A percentile compares a stretch with the other conserved stretches of the same genome.
These are phyloP conservation scores for cattle (Bos taurus) DNA, from an alignment of 2,113 vertebrate genomes.

Conservation along the genomic window DNA sequence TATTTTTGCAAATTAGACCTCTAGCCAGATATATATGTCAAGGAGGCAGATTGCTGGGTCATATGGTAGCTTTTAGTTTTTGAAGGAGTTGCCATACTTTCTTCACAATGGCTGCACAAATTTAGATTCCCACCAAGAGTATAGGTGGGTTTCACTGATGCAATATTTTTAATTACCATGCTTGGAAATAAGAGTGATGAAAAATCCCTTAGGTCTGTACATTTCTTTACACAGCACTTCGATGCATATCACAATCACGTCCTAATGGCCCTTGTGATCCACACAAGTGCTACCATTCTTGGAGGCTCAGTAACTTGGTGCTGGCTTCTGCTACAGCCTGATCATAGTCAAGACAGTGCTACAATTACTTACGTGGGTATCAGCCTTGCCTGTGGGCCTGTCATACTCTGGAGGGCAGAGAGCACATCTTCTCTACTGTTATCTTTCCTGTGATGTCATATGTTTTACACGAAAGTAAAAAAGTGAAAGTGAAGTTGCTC, in stretches of 20 bases:
- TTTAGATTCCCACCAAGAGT: not conserved
- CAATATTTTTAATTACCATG: not conserved
- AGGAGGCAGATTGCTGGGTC: not conserved
- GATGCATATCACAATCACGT: not conserved
- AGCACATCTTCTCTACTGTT: not conserved
- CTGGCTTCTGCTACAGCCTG: not conserved
- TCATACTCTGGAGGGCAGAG: not conserved
- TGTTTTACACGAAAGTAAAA: not conserved
- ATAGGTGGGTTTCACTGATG: not conserved
- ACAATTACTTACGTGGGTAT: rapidly evolving
- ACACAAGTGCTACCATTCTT: not conserved
- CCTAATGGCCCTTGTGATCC: not conserved
- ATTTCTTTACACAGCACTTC: not conserved
- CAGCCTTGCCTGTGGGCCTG: not conserved
- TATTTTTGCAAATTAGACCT: not conserved
- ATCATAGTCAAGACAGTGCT: not conserved
- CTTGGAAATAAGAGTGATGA: not conserved
- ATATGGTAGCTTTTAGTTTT: not conserved
- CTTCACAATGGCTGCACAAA: not conserved
- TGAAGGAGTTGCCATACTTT: not conserved
- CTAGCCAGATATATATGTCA: not conserved
- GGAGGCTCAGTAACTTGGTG: rapidly evolving
- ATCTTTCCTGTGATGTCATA: not conserved
- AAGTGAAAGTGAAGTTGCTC: not conserved
- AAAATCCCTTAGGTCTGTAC: not conserved